Evolutionary conservation across 2,797 vertebrate genomes (phyloP).

Genomic region (Mormyrus hasselquistii): DNA sequence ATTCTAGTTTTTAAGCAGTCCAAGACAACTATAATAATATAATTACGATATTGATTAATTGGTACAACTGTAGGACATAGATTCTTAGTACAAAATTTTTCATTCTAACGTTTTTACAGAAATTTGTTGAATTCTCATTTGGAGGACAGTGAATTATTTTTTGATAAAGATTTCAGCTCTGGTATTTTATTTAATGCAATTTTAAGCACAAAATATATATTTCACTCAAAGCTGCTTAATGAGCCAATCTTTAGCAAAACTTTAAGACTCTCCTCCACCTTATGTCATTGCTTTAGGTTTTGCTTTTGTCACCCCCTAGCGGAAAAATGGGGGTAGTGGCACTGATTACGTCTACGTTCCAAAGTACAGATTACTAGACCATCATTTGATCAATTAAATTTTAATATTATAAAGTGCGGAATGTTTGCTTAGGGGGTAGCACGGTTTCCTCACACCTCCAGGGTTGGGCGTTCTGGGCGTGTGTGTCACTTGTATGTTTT

Average conservation of each 20-base stretch:
- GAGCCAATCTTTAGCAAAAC: neutral
- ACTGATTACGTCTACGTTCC: neutral
- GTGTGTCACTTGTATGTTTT: neutral
- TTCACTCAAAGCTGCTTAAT: neutral
- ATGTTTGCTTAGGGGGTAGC: neutral
- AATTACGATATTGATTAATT: neutral
- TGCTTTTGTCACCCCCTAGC: neutral
- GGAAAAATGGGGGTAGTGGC: neutral
- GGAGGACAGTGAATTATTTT: neutral
- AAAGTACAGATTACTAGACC: neutral
- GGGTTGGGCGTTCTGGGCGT: too few relatives aligned
- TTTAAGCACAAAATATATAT: neutral
- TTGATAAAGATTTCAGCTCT: neutral
- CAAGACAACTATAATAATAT: neutral
- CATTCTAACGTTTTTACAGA: neutral
- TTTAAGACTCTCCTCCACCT: neutral
- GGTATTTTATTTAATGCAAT: neutral
- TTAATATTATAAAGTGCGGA: neutral
- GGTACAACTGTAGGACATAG: neutral
- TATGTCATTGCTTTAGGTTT: neutral
- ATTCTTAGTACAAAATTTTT: neutral
- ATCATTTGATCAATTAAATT: neutral
- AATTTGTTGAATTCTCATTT: neutral
- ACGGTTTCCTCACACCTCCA: neutral
- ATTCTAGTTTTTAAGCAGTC: neutral